A percentile compares a stretch with the other conserved stretches of the same genome.
Conservation (phyloP, 2,888 invertebrate genomes). For the Microctonus brassicae region DNA sequence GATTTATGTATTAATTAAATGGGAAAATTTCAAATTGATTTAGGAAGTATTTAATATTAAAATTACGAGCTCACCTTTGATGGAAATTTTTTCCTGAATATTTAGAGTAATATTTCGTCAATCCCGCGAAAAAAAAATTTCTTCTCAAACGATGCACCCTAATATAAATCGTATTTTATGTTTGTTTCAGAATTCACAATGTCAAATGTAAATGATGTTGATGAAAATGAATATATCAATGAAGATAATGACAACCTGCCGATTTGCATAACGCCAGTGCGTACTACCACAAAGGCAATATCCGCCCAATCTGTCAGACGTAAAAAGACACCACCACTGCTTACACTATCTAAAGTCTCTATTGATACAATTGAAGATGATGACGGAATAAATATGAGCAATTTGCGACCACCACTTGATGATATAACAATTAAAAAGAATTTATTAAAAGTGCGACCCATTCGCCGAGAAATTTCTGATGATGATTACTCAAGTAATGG, state of each 20-base stretch:
- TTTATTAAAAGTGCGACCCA: slow-evolving; percentile 26
- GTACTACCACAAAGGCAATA: slow-evolving; percentile 35
- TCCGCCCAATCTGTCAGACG: slow-evolving; percentile 46
- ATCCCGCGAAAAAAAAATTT: no score
- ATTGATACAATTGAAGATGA: slow-evolving; percentile 41
- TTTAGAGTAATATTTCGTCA: no score
- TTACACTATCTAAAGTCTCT: slow-evolving; percentile 50
- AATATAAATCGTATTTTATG: no score
- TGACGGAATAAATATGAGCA: background rate
- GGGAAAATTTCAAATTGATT: no score
- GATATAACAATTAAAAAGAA: slow-evolving; percentile 19
- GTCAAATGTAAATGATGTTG: slow-evolving; percentile 44
- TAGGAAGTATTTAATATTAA: no score
- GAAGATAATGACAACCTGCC: background rate
- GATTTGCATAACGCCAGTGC: slow-evolving; percentile 48
- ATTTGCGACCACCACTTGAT: slow-evolving; percentile 2
- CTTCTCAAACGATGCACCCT: no score
- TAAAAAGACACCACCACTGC: slow-evolving; percentile 49
- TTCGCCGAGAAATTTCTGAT: slow-evolving; percentile 33
- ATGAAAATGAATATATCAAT: slow-evolving; percentile 40
- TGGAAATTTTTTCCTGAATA: no score
- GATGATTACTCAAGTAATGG: slow-evolving; percentile 26
- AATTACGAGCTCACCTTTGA: no score
- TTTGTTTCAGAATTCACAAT: slow-evolving; percentile 50
- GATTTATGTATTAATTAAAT: no score